Evolutionary conservation across 2,113 vertebrate genomes (phyloP).

Genomic region (Tychaedon coryphoeus): DNA sequence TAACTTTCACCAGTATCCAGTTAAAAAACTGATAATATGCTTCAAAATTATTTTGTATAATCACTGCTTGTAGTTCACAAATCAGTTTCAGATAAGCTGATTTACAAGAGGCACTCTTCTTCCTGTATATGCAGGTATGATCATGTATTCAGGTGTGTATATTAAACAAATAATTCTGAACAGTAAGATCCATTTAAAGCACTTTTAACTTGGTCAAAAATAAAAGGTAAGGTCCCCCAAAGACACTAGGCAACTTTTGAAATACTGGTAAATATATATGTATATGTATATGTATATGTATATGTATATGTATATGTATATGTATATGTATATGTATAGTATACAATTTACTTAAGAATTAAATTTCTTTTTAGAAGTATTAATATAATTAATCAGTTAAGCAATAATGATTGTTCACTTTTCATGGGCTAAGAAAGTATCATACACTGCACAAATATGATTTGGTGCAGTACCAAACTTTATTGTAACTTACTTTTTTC

Average conservation of each 20-base stretch:
- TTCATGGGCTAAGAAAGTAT: neutral
- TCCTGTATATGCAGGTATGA: neutral
- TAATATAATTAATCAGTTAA: neutral
- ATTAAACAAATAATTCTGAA: neutral
- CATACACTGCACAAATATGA: neutral
- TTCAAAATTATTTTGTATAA: neutral
- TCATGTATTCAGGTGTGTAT: neutral
- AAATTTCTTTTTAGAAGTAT: neutral
- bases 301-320: too few relatives aligned
- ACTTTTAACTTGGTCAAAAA: neutral
- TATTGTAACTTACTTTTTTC: neutral
- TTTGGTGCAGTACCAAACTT: neutral
- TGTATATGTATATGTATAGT: neutral
- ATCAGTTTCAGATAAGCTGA: neutral
- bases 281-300: too few relatives aligned
- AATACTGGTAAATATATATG: neutral
- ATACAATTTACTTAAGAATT: neutral
- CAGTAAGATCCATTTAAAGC: neutral
- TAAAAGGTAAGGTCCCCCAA: neutral
- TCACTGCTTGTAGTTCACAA: neutral
- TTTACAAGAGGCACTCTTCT: neutral
- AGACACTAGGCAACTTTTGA: neutral
- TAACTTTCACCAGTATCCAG: neutral
- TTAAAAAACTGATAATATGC: neutral
- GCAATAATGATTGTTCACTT: neutral